Evolutionary conservation across 2,113 vertebrate species (phyloP).

Genomic region (Microtus montanus): DNA sequence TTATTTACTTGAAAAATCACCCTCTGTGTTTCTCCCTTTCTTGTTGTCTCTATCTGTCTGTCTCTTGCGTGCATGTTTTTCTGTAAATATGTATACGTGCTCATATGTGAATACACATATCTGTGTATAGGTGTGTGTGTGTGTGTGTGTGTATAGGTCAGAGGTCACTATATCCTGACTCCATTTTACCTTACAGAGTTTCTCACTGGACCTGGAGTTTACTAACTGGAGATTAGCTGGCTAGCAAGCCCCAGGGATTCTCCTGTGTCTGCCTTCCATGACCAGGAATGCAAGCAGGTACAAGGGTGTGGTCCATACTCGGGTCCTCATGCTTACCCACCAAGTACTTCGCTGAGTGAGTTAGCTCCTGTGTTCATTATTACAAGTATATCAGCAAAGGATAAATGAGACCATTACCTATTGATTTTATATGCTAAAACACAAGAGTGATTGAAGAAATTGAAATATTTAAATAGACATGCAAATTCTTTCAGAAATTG

Average conservation of each 20-base stretch:
- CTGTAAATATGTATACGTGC: background rate
- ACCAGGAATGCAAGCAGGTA: background rate
- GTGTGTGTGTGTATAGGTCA: background rate
- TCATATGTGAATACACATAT: background rate
- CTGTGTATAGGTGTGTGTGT: background rate
- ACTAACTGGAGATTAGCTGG: background rate
- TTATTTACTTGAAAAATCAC: background rate
- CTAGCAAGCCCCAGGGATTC: background rate
- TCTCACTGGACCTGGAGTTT: background rate
- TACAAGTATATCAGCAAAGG: background rate
- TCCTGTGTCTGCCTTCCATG: background rate
- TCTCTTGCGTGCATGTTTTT: background rate
- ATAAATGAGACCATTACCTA: background rate
- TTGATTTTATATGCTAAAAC: constrained; percentile 27
- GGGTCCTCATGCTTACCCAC: background rate
- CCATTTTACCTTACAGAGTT: background rate
- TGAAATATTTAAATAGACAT: background rate
- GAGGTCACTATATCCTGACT: background rate
- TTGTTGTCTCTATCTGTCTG: background rate
- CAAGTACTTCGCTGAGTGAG: background rate
- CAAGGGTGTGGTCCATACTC: background rate
- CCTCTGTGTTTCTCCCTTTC: background rate
- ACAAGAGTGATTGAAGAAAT: constrained; percentile 20
- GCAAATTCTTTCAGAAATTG: constrained; percentile 4
- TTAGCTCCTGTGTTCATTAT: background rate